phyloP scores from a whole-genome alignment of 2,888 invertebrate species.

The Lordiphosa fenestrarum region DNA sequence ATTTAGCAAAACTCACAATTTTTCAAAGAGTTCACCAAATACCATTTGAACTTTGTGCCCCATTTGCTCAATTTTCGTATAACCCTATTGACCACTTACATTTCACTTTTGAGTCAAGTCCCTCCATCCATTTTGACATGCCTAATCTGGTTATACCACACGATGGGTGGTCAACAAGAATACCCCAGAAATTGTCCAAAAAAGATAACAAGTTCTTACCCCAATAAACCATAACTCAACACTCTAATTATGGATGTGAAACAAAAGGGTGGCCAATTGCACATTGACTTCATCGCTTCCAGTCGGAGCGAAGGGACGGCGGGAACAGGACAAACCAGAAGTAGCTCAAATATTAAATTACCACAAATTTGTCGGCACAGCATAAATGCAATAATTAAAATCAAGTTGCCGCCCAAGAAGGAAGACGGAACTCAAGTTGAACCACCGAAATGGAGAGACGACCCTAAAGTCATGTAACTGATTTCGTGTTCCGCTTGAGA shows the following conservation, averaged over 20 bases:
- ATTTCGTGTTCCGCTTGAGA: slow-evolving; percentile 74
- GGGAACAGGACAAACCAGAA: slow-evolving; percentile 43
- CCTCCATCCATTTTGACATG: slow-evolving; percentile 7
- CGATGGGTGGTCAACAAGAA: slow-evolving; percentile 9
- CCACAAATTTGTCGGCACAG: slow-evolving; percentile 72
- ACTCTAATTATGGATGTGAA: slow-evolving; percentile 63
- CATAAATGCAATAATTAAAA: slow-evolving; percentile 73
- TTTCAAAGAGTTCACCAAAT: too few species aligned
- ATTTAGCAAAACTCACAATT: too few species aligned
- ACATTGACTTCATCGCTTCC: slow-evolving; percentile 60
- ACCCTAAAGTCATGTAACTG: slow-evolving; percentile 64
- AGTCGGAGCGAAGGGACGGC: slow-evolving; percentile 37
- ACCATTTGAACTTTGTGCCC: too few species aligned
- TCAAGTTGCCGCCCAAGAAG: slow-evolving; percentile 43
- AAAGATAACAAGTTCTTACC: slow-evolving; percentile 57
- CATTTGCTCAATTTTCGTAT: too few species aligned
- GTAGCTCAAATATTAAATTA: slow-evolving; percentile 66
- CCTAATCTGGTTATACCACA: slow-evolving; percentile 33
- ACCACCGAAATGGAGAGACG: slow-evolving; percentile 7
- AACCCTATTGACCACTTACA: too few species aligned
- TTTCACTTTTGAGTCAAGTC: too few species aligned
- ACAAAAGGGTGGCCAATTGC: slow-evolving; percentile 64
- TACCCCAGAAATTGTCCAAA: slow-evolving; percentile 14
- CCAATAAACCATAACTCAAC: slow-evolving; percentile 63
- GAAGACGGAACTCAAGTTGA: slow-evolving; percentile 6